A percentile compares a stretch with the other conserved stretches of the same genome.
Conservation (phyloP, 2,113 vertebrate genomes). For the Sylvia atricapilla region DNA sequence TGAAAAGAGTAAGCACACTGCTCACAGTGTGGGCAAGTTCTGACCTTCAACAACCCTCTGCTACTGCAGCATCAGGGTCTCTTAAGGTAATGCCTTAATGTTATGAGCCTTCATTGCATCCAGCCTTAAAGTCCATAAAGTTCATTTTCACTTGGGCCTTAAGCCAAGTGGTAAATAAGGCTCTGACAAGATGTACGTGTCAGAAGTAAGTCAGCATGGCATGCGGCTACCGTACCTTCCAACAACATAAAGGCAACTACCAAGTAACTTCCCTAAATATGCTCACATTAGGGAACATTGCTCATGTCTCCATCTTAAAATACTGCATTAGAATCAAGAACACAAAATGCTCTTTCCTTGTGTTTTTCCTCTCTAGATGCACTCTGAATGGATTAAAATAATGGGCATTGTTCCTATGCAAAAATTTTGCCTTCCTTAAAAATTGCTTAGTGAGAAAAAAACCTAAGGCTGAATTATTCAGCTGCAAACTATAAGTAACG, state of each 20-base stretch:
- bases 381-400: not conserved
- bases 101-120: not conserved
- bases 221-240: not conserved
- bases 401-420: not conserved
- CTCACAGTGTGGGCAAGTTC: not conserved
- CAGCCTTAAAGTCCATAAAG: not conserved
- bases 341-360: not conserved
- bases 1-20: not conserved
- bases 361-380: not conserved
- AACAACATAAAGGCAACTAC: not conserved
- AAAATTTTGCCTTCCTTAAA: not conserved
- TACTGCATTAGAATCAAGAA: not conserved
- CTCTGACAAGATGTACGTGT: not conserved
- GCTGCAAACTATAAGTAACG: not conserved
- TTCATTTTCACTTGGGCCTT: not conserved
- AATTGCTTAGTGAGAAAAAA: not conserved
- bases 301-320: not conserved
- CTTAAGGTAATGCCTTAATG: not conserved
- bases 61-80: not conserved
- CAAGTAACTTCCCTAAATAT: not conserved
- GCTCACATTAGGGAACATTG: not conserved
- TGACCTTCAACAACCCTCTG: not conserved
- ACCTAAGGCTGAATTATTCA: not conserved
- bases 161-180: not conserved
- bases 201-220: not conserved